Percentiles rank a stretch among this genome's conserved stretches.
Evolutionary conservation across 2,113 vertebrate species (phyloP).

Genomic region (Camelus bactrianus): DNA sequence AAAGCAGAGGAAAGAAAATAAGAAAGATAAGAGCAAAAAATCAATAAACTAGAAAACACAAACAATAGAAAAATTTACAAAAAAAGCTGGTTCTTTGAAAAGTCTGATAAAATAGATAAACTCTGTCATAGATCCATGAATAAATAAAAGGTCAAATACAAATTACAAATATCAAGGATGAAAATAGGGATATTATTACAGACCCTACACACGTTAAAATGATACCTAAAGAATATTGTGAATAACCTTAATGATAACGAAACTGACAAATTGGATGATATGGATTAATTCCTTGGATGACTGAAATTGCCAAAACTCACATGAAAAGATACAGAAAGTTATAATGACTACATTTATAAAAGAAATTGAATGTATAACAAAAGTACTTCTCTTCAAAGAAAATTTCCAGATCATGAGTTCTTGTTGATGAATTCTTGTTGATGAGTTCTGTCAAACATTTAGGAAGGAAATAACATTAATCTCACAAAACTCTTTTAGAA

Average conservation of each 20-base stretch:
- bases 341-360: not conserved
- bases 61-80: not conserved
- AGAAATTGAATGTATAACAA: not conserved
- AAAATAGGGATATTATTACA: not conserved
- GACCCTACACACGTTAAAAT: not conserved
- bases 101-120: not conserved
- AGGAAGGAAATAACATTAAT: not conserved
- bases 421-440: not conserved
- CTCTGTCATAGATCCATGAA: not conserved
- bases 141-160: not conserved
- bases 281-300: not conserved
- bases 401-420: not conserved
- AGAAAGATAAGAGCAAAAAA: not conserved
- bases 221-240: not conserved
- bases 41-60: not conserved
- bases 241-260: not conserved
- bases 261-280: conserved; percentile 17
- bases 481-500: not conserved
- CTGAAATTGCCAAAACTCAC: not conserved
- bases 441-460: conserved; percentile 35
- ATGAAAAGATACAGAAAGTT: conserved; percentile 11
- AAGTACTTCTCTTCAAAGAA: not conserved
- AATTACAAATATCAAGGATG: not conserved
- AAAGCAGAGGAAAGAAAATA: not conserved
- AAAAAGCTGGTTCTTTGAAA: not conserved